Conservation (phyloP, 1,140 invertebrate genomes). For the Papilio machaon region DNA sequence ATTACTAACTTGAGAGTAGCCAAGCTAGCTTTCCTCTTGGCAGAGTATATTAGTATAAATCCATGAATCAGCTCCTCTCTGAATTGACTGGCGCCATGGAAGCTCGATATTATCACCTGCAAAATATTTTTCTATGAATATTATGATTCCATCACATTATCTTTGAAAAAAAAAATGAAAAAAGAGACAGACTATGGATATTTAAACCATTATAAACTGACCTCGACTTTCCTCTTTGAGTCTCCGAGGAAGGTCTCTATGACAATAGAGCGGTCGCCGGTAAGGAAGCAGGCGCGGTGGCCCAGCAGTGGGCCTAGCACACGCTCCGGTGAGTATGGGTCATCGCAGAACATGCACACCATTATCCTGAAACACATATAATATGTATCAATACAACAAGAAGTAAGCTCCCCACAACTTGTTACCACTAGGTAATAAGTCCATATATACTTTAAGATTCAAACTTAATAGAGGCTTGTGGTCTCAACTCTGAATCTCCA, state of each 20-base stretch:
- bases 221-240: conserved; percentile 94
- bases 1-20: conserved; percentile 93
- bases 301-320: conserved; percentile 93
- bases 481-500: too few species aligned
- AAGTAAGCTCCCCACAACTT: too few species aligned
- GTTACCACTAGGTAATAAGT: too few species aligned
- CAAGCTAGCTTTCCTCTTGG: conserved; percentile 96
- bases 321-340: conserved; percentile 95
- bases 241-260: conserved; percentile 95
- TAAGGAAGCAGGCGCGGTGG: conserved; percentile 94
- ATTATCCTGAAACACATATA: conserved; percentile 87
- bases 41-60: conserved; percentile 97
- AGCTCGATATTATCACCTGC: conserved; percentile 94
- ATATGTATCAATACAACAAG: too few species aligned
- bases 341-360: conserved; percentile 98
- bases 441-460: too few species aligned
- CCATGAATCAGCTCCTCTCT: conserved; percentile 97
- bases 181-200: not conserved
- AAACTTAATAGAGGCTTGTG: too few species aligned
- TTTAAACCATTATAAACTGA: conserved; percentile 44
- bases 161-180: not conserved
- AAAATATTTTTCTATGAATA: conserved; percentile 26
- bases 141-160: too few species aligned
- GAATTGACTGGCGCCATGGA: conserved; percentile 96
- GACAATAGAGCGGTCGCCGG: conserved; percentile 93